Evolutionary conservation across 2,888 invertebrate species (phyloP).

Genomic region (Zele albiditarsus): DNA sequence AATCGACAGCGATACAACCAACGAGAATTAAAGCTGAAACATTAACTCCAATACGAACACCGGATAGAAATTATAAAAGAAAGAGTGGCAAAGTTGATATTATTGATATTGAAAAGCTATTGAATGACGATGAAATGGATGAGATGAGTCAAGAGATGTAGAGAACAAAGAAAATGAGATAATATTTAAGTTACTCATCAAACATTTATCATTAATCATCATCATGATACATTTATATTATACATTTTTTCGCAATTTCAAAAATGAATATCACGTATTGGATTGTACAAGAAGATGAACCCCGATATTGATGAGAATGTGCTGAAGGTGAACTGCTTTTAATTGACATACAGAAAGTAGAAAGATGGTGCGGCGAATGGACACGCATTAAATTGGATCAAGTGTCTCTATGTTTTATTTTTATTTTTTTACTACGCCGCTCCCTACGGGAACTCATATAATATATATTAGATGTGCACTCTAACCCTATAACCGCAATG

Average conservation of each 20-base stretch:
- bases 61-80: conserved; percentile 42
- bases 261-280: not conserved
- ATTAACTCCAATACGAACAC: conserved; percentile 28
- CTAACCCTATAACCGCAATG: conserved; percentile 2
- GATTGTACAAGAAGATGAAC: not conserved
- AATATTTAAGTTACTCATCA: not conserved
- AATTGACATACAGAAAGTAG: not conserved
- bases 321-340: not conserved
- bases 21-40: conserved; percentile 34
- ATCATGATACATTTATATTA: not conserved
- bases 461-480: conserved; percentile 5
- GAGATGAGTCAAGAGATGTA: conserved; percentile 42
- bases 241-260: not conserved
- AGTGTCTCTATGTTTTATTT: not conserved
- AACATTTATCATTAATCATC: not conserved
- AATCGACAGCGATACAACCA: conserved; percentile 25
- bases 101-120: conserved; percentile 58
- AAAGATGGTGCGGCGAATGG: not conserved
- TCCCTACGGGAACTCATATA: not conserved
- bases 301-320: not conserved
- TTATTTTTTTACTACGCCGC: not conserved
- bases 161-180: conserved; percentile 1
- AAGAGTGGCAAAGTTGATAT: conserved; percentile 50
- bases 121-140: conserved; percentile 58
- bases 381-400: conserved; percentile 11